Conservation (phyloP, 2,888 invertebrate species). For the Therioaphis trifolii region DNA sequence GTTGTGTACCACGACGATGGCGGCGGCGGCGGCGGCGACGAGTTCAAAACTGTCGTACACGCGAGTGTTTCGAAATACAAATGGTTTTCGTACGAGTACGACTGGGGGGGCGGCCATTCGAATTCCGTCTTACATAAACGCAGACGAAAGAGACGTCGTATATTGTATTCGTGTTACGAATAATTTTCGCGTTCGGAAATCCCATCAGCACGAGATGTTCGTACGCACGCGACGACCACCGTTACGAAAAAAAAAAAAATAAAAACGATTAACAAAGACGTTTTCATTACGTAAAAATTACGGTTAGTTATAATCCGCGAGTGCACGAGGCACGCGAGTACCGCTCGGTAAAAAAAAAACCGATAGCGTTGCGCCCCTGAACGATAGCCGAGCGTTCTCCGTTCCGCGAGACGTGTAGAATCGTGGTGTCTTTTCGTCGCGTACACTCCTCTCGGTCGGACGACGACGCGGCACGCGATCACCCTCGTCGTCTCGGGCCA, state of each 20-base stretch:
- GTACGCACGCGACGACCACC: neutral
- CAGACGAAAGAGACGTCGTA: neutral
- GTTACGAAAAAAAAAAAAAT: neutral
- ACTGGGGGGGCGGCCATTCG: neutral
- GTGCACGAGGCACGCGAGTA: neutral
- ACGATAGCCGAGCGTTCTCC: too few relatives aligned
- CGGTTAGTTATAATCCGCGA: neutral
- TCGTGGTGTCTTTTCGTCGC: neutral
- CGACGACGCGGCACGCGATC: neutral
- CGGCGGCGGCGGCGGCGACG: neutral
- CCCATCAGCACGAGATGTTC: neutral
- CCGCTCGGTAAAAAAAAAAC: neutral
- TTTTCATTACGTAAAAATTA: neutral
- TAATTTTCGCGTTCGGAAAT: neutral
- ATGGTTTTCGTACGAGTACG: neutral
- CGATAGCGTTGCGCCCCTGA: too few relatives aligned
- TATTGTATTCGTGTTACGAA: neutral
- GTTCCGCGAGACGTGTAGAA: too few relatives aligned
- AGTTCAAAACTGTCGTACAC: neutral
- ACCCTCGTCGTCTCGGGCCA: neutral
- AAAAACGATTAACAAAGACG: neutral
- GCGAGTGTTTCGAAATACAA: neutral
- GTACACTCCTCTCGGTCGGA: neutral
- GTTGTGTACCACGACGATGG: neutral
- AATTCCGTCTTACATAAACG: slow-evolving; percentile 4